Evolutionary conservation across 2,113 vertebrate species (phyloP).

Genomic region (Myxocyprinus asiaticus): DNA sequence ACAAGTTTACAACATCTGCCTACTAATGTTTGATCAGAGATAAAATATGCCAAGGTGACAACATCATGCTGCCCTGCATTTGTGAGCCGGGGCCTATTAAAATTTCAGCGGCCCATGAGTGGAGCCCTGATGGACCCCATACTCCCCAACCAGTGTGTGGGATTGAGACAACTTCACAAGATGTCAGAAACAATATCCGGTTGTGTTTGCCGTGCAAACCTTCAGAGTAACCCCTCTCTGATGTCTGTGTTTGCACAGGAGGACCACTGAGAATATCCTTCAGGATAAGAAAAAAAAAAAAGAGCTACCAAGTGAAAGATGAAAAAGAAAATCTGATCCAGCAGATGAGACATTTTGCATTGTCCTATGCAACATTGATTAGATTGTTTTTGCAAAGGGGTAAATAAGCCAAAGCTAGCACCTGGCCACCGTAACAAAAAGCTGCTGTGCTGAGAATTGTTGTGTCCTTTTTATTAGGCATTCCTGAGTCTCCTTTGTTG

Average conservation of each 20-base stretch:
- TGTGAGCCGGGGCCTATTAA: constrained; percentile 84
- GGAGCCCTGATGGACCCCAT: constrained; percentile 79
- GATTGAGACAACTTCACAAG: constrained; percentile 84
- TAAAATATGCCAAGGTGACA: constrained; percentile 94
- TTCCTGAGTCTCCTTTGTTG: constrained; percentile 74
- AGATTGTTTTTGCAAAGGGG: constrained; percentile 17
- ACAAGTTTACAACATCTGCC: constrained; percentile 85
- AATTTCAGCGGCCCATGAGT: constrained; percentile 83
- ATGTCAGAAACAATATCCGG: constrained; percentile 86
- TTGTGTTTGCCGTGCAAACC: constrained; percentile 73
- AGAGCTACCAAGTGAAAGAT: constrained; percentile 1
- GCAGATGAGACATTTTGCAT: not conserved
- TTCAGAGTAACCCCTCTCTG: constrained; percentile 34
- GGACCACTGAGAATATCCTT: constrained; percentile 61
- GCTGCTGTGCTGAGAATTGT: constrained; percentile 50
- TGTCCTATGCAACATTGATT: not conserved
- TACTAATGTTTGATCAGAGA: constrained; percentile 93
- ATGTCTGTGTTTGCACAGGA: constrained; percentile 29
- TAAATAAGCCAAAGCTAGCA: constrained; percentile 36
- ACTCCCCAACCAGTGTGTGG: constrained; percentile 79
- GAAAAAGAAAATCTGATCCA: not conserved
- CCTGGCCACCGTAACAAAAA: constrained; percentile 46
- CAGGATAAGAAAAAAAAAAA: not conserved
- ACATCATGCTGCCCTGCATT: constrained; percentile 85
- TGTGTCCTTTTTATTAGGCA: constrained; percentile 44